phyloP scores from a whole-genome alignment of 2,113 vertebrate species.

The Thamnaconus septentrionalis region DNA sequence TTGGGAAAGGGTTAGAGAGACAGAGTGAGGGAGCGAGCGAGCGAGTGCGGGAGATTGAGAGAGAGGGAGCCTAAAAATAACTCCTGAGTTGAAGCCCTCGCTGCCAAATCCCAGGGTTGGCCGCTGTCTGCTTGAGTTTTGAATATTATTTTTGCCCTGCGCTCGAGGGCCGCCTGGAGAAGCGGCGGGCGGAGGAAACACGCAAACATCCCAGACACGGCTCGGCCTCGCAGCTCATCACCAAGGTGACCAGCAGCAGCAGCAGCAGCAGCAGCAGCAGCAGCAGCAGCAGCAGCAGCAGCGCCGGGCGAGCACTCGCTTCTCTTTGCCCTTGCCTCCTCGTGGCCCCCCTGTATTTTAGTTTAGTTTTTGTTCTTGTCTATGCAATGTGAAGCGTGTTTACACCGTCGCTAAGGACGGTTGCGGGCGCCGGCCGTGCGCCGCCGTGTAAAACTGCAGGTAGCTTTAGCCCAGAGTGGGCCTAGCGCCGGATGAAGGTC shows the following conservation, averaged over 20 bases:
- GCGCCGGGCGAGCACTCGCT: too few relatives aligned
- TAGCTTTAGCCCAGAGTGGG: constrained; percentile 65
- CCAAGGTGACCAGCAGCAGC: not conserved
- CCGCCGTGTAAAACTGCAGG: constrained; percentile 52
- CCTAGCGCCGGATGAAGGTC: constrained; percentile 78
- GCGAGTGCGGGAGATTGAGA: constrained; percentile 33
- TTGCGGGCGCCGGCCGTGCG: constrained; percentile 47
- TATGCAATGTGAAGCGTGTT: constrained; percentile 19
- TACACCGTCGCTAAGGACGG: constrained; percentile 43
- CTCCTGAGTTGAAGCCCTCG: constrained; percentile 65
- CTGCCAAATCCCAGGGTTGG: constrained; percentile 73
- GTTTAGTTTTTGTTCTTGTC: too few relatives aligned
- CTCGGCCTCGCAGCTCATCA: constrained; percentile 40
- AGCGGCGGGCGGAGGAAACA: constrained; percentile 35
- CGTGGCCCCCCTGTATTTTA: constrained; percentile 10
- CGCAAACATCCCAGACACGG: constrained; percentile 18
- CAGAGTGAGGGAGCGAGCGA: not conserved
- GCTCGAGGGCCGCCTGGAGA: constrained; percentile 19
- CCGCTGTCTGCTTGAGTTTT: constrained; percentile 73
- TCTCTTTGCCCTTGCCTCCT: constrained; percentile 48
- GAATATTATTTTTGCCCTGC: constrained; percentile 65
- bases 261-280: too few relatives aligned
- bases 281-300: too few relatives aligned
- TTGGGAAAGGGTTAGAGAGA: constrained; percentile 33
- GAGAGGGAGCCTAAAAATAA: constrained; percentile 77